Conservation (phyloP, 1,140 invertebrate genomes). For the Hycleus cichorii region DNA sequence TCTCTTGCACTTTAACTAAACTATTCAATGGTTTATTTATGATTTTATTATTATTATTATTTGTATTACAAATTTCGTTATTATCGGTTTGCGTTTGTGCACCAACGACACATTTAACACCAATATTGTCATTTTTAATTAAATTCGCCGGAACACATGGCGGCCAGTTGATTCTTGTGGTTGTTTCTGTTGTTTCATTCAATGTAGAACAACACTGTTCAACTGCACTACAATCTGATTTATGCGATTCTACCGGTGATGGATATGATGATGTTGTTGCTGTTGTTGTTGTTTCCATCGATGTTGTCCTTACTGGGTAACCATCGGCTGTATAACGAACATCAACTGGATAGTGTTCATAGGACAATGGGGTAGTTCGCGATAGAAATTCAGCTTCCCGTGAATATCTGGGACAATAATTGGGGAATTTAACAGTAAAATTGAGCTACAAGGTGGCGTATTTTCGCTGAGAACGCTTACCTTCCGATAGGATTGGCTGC, state of each 20-base stretch:
- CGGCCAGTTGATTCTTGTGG: slow-evolving; percentile 40
- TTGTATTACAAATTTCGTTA: slow-evolving; percentile 32
- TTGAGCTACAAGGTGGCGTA: too few species aligned
- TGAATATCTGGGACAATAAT: slow-evolving; percentile 44
- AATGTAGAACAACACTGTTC: slow-evolving; percentile 25
- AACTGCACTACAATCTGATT: slow-evolving; percentile 1
- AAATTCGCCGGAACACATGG: slow-evolving; percentile 43
- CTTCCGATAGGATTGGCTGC: slow-evolving; percentile 50
- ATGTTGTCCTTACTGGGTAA: slow-evolving; percentile 53
- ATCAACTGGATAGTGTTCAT: slow-evolving; percentile 51
- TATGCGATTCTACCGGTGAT: slow-evolving; percentile 58
- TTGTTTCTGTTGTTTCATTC: slow-evolving; percentile 15
- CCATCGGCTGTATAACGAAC: slow-evolving; percentile 71
- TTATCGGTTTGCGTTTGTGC: slow-evolving; percentile 51
- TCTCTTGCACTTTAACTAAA: slow-evolving; percentile 38
- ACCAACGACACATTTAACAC: slow-evolving; percentile 46
- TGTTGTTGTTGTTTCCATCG: neutral
- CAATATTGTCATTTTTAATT: slow-evolving; percentile 23
- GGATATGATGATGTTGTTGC: slow-evolving; percentile 36
- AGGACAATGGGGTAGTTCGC: slow-evolving; percentile 40
- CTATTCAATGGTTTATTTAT: slow-evolving; percentile 25
- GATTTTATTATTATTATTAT: slow-evolving; percentile 5
- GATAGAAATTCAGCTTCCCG: slow-evolving; percentile 60
- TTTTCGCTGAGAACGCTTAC: too few species aligned
- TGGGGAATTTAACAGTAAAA: too few species aligned